phyloP scores from a whole-genome alignment of 92 coral and sea anemone genomes.

The Porites cylindrica region DNA sequence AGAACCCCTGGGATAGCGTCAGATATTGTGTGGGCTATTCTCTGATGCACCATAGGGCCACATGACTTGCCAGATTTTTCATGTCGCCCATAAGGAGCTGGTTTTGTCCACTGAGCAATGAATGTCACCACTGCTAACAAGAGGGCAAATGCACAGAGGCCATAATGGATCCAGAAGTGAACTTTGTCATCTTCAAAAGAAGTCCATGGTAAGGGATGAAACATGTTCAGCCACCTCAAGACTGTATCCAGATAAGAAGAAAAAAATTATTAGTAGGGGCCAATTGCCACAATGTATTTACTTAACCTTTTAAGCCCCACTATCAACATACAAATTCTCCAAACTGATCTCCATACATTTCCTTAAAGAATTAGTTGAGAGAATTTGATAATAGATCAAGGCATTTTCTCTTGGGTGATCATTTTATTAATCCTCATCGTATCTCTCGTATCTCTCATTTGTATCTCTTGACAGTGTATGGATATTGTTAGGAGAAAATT shows the following conservation, averaged over 20 bases:
- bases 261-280: no score
- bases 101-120: constrained; percentile 54
- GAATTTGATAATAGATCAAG: no score
- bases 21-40: constrained; percentile 66
- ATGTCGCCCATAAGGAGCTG: constrained; percentile 76
- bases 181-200: constrained; percentile 51
- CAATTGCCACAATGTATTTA: no score
- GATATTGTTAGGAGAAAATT: no score
- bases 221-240: not conserved
- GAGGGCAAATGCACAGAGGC: constrained; percentile 61
- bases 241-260: not conserved
- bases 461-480: no score
- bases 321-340: no score
- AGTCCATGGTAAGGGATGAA: constrained; percentile 65
- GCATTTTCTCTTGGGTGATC: no score
- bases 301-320: no score
- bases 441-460: no score
- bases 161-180: constrained; percentile 75
- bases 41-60: constrained; percentile 68
- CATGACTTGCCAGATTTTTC: constrained; percentile 37
- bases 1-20: constrained; percentile 71
- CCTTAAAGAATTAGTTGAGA: no score
- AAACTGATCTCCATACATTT: no score
- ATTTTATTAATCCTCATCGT: no score
- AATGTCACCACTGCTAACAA: constrained; percentile 62